These are phyloP conservation scores for Caretta caretta DNA, from an alignment of 2,113 vertebrate species.

Conservation along the genomic window DNA sequence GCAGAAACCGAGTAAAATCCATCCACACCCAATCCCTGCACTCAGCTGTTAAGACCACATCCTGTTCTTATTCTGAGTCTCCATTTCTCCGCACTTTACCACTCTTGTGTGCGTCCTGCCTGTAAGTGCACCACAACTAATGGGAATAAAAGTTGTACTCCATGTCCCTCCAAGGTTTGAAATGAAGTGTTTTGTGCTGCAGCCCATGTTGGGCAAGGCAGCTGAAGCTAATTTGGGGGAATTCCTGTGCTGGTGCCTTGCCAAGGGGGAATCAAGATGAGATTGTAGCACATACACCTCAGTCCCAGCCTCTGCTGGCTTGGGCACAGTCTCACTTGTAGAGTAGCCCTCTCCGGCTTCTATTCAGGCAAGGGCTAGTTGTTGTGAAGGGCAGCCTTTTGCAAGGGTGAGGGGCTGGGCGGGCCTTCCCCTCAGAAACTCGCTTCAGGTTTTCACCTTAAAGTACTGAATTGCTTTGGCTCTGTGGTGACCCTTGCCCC, in stretches of 20 bases:
- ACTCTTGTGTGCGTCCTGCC: not conserved
- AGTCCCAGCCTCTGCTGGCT: not conserved
- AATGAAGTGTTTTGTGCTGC: not conserved
- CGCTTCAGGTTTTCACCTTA: not conserved
- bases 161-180: not conserved
- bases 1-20: not conserved
- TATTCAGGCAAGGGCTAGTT: not conserved
- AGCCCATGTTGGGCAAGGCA: not conserved
- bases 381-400: not conserved
- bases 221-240: not conserved
- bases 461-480: not conserved
- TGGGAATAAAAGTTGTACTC: constrained; percentile 33
- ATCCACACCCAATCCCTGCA: not conserved
- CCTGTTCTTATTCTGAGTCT: not conserved
- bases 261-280: not conserved
- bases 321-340: not conserved
- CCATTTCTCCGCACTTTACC: not conserved
- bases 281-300: not conserved
- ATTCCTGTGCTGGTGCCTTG: not conserved
- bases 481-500: not conserved
- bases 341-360: not conserved
- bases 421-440: not conserved
- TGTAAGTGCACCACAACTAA: not conserved
- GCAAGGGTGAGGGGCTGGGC: not conserved
- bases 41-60: not conserved